Base-by-base conservation (phyloP, 2,113 vertebrate species). In the Callospermophilus lateralis region DNA sequence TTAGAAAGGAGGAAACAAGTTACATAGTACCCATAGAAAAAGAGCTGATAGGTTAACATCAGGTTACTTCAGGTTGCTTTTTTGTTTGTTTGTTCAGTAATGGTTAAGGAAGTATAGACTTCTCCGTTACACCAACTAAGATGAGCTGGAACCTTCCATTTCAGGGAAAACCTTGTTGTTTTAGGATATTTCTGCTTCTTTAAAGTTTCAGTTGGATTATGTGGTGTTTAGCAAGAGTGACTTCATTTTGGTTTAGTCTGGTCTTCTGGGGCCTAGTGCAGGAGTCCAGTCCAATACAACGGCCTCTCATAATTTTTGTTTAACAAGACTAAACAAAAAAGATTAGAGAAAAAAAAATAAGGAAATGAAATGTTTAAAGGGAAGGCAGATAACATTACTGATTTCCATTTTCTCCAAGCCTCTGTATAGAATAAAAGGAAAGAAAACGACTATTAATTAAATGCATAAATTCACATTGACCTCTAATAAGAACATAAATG, bases 331-430 rank as follows among this genome's bases (percentile, higher is more conserved):
- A 84, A 92, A 90, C n/a, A 84, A 65, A 77, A 84, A 78, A n/a
- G 6, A 13, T 32, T 8, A 45, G 20, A 55, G 70, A 3, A 42
- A 63, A 28, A 84, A 37, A 86, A 70, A 16, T 76, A 87, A 92
- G 22, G 8, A 37, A 87, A 83, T 58, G 19, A 48, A 45, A 92
- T 95, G 12, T 93, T 74, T 65, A 95, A 79, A 55, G 8, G 34
- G 20, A 55, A 10, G 39, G 19, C 19, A 83, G n/a, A 74, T 79
- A 68, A 34, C 17, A 42, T 87, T 55, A 61, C 65, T 45, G 11
- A 83, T 68, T 84, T 86, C 30, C 22, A 68, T 78, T 93, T 96
- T 92, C 22, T 72, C 55, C 70, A 97, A 87, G 30, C 34, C 67
- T 65, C 0, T 42, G 1, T 68, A 77, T 87, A 22, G 10, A 58